Evolutionary conservation across 2,113 vertebrate species (phyloP), one percentile per base, ranked within the genome.

Genomic region (Reinhardtius hippoglossoides): DNA sequence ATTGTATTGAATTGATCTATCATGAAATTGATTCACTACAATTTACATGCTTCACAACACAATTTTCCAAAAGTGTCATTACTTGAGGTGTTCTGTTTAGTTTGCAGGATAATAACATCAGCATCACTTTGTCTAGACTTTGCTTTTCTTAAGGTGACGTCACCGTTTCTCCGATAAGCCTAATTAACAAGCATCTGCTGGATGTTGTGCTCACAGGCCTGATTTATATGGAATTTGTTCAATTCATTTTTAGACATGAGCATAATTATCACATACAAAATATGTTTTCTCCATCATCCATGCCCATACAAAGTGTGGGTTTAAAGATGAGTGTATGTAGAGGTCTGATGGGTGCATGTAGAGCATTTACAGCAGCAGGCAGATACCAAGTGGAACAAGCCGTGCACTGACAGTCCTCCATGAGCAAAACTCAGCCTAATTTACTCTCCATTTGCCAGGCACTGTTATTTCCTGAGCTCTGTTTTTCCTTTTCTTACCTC

Each of bases 401-500:
- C 20, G 9, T 42, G 55, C 12, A 21, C 69, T 62, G 20, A 56
- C 67, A 61, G 44, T 24, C 12, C 12, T 16, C 26, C 54, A 4
- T 59, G 37, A 62, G 56, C 46, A 31, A 67, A 35, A 15, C 27
- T 50, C 9, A 14, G 12, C 68, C 63, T 18, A 20, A 54, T 54
- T n/a, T 20, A 20, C 20, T n/a, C 1, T 54, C 50, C 50, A 56
- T 69, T 64, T 76, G 20, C 59, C 50, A 37, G 55, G 24, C 24
- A 5, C 35, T 23, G 15, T 72, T 69, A 54, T 69, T 70, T 55
- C 46, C 27, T 61, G 50, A 52, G 50, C 16, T n/a, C 18, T 23
- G 20, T 56, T 31, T 40, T 65, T 26, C 57, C 59, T 76, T 76
- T 23, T 3, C 21, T 56, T 56, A 13, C 50, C 50, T 54, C 6